phyloP scores from a whole-genome alignment of 2,888 invertebrate genomes.

The Epinotia bilunana region DNA sequence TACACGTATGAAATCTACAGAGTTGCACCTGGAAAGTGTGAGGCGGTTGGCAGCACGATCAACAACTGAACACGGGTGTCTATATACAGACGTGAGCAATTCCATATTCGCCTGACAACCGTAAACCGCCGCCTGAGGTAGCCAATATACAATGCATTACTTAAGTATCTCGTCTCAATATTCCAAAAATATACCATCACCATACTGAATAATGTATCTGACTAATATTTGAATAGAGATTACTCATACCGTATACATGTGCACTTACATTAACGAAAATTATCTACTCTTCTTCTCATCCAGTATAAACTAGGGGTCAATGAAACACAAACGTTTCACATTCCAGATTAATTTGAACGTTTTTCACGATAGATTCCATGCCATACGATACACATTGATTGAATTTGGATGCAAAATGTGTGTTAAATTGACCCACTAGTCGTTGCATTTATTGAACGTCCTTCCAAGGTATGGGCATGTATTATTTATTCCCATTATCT shows the following conservation, averaged over 20 bases:
- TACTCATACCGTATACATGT: not conserved
- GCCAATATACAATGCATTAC: too few relatives aligned
- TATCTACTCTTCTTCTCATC: not conserved
- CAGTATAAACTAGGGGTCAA: not conserved
- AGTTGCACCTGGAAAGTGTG: not conserved
- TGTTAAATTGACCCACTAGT: not conserved
- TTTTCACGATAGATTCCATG: not conserved
- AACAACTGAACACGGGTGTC: too few relatives aligned
- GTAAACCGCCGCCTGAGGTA: too few relatives aligned
- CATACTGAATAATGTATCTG: too few relatives aligned
- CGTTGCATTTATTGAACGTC: not conserved
- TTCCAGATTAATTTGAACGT: not conserved
- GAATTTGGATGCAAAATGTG: not conserved
- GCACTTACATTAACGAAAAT: not conserved
- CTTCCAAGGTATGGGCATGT: conserved; percentile 1
- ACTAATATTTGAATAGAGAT: too few relatives aligned
- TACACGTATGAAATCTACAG: too few relatives aligned
- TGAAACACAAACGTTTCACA: not conserved
- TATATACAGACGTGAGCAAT: too few relatives aligned
- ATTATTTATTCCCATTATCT: conserved; percentile 16
- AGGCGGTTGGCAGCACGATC: not conserved
- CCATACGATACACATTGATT: not conserved
- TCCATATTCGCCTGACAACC: too few relatives aligned
- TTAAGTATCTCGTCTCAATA: too few relatives aligned
- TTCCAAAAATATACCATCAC: too few relatives aligned